Evolutionary conservation across 2,113 vertebrate genomes (phyloP).

Genomic region (Labeo rohita): DNA sequence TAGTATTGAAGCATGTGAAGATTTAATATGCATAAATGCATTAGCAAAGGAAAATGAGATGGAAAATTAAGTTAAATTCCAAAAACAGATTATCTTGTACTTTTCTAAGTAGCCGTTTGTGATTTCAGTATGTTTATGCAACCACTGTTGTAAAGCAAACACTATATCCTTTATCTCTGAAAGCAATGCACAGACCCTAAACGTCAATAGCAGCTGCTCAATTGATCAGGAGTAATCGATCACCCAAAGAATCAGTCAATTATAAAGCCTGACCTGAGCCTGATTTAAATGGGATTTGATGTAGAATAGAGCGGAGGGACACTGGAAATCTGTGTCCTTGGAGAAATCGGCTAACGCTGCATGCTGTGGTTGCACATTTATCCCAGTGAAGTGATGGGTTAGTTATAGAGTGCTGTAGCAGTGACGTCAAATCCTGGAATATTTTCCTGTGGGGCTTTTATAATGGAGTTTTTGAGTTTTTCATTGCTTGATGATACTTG

Average conservation of each 20-base stretch:
- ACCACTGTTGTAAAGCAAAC: neutral
- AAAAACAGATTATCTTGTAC: neutral
- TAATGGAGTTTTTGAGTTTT: neutral
- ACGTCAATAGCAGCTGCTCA: neutral
- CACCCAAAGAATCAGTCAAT: neutral
- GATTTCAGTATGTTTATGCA: neutral
- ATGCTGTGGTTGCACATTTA: neutral
- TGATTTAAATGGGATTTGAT: constrained; percentile 1
- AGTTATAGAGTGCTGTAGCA: neutral
- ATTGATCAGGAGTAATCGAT: constrained; percentile 17
- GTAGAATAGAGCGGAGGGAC: neutral
- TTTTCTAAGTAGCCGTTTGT: neutral
- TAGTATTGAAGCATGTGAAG: neutral
- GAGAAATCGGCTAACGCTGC: neutral
- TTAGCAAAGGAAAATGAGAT: neutral
- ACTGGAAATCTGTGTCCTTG: neutral
- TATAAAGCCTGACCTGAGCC: neutral
- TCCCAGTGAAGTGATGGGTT: neutral
- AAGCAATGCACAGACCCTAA: neutral
- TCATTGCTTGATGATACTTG: neutral
- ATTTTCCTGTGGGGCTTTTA: neutral
- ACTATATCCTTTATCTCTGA: neutral
- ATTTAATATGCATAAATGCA: neutral
- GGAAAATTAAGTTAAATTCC: neutral
- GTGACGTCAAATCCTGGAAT: neutral